These are phyloP conservation scores for Balanococcus diminutus DNA, from an alignment of 2,888 invertebrate species.

Conservation along the genomic window DNA sequence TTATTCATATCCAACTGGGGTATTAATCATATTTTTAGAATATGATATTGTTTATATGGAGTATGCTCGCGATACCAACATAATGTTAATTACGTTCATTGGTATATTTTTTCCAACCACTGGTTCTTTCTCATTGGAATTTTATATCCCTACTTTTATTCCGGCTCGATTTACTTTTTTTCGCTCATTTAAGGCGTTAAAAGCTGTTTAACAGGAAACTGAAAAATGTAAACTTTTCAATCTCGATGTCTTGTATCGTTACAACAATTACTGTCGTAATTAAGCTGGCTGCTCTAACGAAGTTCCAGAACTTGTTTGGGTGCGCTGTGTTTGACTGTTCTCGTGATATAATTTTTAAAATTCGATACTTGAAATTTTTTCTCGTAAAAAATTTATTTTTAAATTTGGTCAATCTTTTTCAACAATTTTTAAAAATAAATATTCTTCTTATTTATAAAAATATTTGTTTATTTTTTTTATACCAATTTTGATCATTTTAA, in stretches of 20 bases:
- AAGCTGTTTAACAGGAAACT: constrained; percentile 11
- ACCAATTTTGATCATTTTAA: too few species aligned
- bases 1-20: background rate
- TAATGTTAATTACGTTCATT: background rate
- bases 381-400: background rate
- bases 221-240: background rate
- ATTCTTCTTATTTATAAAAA: background rate
- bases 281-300: background rate
- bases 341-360: background rate
- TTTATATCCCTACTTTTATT: background rate
- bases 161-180: background rate
- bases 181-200: background rate
- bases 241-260: background rate
- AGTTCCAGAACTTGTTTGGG: background rate
- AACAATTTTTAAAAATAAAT: background rate
- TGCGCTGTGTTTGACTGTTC: background rate
- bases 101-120: background rate
- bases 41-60: background rate
- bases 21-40: background rate
- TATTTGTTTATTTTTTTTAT: too few species aligned
- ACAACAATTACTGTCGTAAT: constrained; percentile 1
- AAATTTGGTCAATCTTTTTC: background rate
- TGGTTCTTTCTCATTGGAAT: background rate
- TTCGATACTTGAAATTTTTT: background rate
- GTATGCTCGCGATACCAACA: background rate